A percentile compares a stretch with the other conserved stretches of the same genome.
phyloP scores from a whole-genome alignment of 2,888 invertebrate species.

The Athrips mouffetella region DNA sequence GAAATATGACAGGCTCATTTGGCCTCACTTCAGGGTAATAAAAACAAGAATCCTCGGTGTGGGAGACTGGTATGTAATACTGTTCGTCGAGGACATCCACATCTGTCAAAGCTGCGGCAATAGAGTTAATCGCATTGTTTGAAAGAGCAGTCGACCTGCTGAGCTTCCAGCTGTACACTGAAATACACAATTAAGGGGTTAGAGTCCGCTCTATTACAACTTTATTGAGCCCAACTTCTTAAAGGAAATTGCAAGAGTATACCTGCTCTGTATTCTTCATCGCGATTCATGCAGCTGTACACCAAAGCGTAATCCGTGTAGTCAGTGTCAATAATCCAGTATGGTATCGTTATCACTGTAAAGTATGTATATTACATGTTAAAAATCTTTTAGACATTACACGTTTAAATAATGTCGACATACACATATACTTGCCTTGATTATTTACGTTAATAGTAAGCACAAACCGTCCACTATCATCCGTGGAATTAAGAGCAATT shows the following conservation, averaged over 20 bases:
- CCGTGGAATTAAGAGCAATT: not conserved
- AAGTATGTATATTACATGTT: too few relatives aligned
- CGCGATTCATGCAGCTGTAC: conserved; percentile 76
- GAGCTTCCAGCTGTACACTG: conserved; percentile 68
- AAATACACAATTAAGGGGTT: conserved; percentile 16
- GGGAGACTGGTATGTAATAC: conserved; percentile 51
- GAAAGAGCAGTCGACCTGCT: conserved; percentile 41
- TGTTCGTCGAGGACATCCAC: conserved; percentile 42
- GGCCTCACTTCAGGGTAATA: conserved; percentile 52
- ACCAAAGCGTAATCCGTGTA: conserved; percentile 77
- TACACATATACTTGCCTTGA: not conserved
- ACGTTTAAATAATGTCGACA: too few relatives aligned
- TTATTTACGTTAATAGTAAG: not conserved
- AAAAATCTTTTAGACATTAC: too few relatives aligned
- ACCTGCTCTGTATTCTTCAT: conserved; percentile 52
- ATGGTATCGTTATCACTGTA: conserved; percentile 27
- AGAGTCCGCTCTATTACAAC: too few relatives aligned
- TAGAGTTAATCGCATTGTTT: conserved; percentile 37
- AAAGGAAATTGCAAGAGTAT: conserved; percentile 23
- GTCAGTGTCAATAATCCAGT: conserved; percentile 69
- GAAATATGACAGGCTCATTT: conserved; percentile 48
- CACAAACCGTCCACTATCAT: conserved; percentile 2
- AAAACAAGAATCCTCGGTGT: conserved; percentile 53
- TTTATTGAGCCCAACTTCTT: too few relatives aligned
- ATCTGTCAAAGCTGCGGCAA: conserved; percentile 29